Evolutionary conservation across 2,797 vertebrate species (phyloP).

Genomic region (Phyllotis vaccarum): DNA sequence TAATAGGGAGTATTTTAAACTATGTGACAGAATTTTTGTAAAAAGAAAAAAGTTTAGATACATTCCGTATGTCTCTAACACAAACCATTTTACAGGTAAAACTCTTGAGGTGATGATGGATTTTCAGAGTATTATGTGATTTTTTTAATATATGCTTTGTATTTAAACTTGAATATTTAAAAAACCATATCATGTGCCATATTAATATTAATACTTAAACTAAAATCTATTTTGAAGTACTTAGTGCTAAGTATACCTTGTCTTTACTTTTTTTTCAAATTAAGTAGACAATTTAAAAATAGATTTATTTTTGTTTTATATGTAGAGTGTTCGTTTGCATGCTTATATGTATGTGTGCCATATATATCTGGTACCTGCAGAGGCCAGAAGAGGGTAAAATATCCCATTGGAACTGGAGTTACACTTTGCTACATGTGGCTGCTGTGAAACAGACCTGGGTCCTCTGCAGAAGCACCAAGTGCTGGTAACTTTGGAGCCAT

Average conservation of each 20-base stretch:
- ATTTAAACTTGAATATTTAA: background rate
- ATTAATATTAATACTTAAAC: conserved; percentile 77
- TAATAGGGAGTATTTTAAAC: conserved; percentile 32
- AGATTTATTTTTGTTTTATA: background rate
- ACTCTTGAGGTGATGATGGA: conserved; percentile 25
- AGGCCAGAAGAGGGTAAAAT: background rate
- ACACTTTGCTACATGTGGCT: background rate
- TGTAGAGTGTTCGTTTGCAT: background rate
- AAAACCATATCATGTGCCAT: conserved; percentile 21
- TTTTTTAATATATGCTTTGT: conserved; percentile 54
- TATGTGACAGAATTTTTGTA: background rate
- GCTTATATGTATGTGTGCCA: background rate
- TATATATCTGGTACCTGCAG: background rate
- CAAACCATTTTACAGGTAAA: conserved; percentile 12
- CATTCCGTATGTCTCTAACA: conserved; percentile 26
- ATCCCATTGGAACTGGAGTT: background rate
- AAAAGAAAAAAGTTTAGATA: background rate
- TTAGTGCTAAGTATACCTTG: conserved; percentile 76
- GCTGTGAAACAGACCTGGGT: background rate
- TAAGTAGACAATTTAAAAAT: conserved; percentile 48
- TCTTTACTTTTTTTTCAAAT: conserved; percentile 78
- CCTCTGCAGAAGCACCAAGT: background rate
- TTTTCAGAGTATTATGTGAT: background rate
- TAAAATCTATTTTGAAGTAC: conserved; percentile 75
- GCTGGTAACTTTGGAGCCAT: background rate